Evolutionary conservation across 23 tunicate genomes (phyloP), one percentile per base, ranked within the genome.

Genomic region (Halocynthia aurantium): DNA sequence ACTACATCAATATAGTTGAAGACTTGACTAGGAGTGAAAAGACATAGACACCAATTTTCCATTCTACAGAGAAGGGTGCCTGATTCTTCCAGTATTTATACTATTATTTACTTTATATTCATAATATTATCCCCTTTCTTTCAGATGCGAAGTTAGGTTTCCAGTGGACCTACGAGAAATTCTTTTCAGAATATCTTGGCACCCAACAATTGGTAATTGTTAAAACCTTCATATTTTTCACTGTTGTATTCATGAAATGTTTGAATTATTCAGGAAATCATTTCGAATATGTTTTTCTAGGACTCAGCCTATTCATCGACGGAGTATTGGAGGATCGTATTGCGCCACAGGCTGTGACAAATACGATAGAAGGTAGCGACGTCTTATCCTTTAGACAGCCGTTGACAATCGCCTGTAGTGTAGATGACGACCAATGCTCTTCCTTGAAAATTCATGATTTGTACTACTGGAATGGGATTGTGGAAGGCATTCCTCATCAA

Each of bases 401-500:
- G 9, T 0, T 84, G 0, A 75, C 81, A 9, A 76, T 89, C 50
- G 96, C 88, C 31, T 85, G 81, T 19, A 71, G 76, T 56, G 74
- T 75, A 44, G 53, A 69, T 74, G 69, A 57, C 52, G 55, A 51
- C 50, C 80, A 82, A 22, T 89, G 82, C 64, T 49, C 69, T 55
- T 10, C 74, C 0, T 75, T 89, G 71, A 54, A 52, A 61, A 61
- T 89, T 13, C 81, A 55, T 22, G 88, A 89, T 22, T 49, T 89
- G 6, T 61, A 75, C 22, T 84, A 62, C 61, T 89, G 96, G 96
- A 83, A 84, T n/a, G 80, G 80, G 8, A 19, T 69, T 58, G 96
- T 80, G 5, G 67, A 80, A 53, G 96, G 95, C 72, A 56, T 64
- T 9, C 84, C 95, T 10, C 79, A 64, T 71, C 58, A 8, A 19